Evolutionary conservation across 2,113 vertebrate species (phyloP), one percentile per base, ranked within the genome.

Genomic region (Myiozetetes cayanensis): DNA sequence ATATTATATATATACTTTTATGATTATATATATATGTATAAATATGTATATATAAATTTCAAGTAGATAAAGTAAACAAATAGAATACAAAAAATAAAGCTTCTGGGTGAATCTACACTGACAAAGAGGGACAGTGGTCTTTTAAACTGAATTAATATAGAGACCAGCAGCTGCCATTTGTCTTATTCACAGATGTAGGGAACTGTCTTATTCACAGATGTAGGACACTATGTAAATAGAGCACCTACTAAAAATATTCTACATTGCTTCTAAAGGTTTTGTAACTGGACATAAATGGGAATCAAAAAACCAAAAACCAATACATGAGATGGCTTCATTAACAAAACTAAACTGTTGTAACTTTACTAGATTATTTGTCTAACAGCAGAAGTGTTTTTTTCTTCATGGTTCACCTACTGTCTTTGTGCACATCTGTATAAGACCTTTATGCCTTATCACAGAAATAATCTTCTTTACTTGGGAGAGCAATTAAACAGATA

Each of bases 111-210:
- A 21, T 65, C 27, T 92, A 55, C 6, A 24, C 9, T 73, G 53
- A 11, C 25, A 61, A 85, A 80, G 24, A 91, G 9, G 4, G 4
- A 10, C 8, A 33, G 5, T 19, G 6, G 21, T 43, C 13, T 16
- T 86, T 81, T 43, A 33, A 89, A 67, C 9, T 49, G 28, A 35
- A 77, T 46, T 70, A 30, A 55, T 55, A 44, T n/a, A 24, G 2
- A 52, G 8, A 73, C 4, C 7, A 46, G 13, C 0, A 1, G 2
- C 55, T 72, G 21, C 8, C 22, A 25, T 75, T 53, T 66, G 1
- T 46, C 25, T 49, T 83, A 46, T 28, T 86, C 11, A 28, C 12
- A 20, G 24, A n/a, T n/a, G n/a, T n/a, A n/a, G 9, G 28, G 11
- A 90, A 37, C 4, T 4, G 2, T 53, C n/a, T n/a, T n/a, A n/a